Conservation (phyloP, 2,113 vertebrate genomes). For the Neogobius melanostomus region DNA sequence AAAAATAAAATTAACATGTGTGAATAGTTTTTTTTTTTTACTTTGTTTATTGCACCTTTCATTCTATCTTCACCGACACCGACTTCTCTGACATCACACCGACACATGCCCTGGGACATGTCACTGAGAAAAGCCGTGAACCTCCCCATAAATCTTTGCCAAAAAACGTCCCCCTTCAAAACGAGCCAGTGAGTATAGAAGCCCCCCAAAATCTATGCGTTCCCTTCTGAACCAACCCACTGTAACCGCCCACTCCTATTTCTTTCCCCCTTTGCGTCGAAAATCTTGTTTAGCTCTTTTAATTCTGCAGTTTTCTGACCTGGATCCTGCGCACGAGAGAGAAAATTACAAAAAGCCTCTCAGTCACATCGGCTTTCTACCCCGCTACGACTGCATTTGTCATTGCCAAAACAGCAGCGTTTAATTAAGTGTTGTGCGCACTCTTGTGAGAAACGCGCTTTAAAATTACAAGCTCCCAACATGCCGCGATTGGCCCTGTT, state of each 20-base stretch:
- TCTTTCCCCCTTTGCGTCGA: slow-evolving; percentile 70
- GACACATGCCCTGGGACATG: slow-evolving; percentile 65
- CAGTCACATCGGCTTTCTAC: slow-evolving; percentile 80
- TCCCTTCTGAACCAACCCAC: slow-evolving; percentile 75
- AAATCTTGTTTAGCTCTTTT: slow-evolving; percentile 83
- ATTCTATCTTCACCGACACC: slow-evolving; percentile 44
- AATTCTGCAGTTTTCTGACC: slow-evolving; percentile 86
- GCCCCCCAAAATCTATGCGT: slow-evolving; percentile 58
- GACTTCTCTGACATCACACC: slow-evolving; percentile 35
- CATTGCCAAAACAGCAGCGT: slow-evolving; percentile 99
- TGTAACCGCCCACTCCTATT: slow-evolving; percentile 69
- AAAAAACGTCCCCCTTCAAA: slow-evolving; percentile 67
- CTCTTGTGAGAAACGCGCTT: slow-evolving; percentile 99
- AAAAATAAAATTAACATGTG: neutral
- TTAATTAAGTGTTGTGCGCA: slow-evolving; percentile 99
- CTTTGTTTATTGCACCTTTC: slow-evolving; percentile 59
- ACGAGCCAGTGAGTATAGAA: slow-evolving; percentile 58
- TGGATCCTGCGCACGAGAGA: slow-evolving; percentile 85
- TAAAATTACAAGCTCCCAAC: slow-evolving; percentile 95
- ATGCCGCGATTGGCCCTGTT: slow-evolving; percentile 93
- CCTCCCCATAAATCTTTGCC: slow-evolving; percentile 79
- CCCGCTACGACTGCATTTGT: slow-evolving; percentile 95
- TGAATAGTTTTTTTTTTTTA: slow-evolving; percentile 58
- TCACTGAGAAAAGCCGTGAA: slow-evolving; percentile 7
- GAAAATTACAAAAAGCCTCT: slow-evolving; percentile 89